Percentiles rank a stretch among this genome's conserved stretches.
phyloP scores from a whole-genome alignment of 1,140 invertebrate genomes.

The Solenopsis invicta region DNA sequence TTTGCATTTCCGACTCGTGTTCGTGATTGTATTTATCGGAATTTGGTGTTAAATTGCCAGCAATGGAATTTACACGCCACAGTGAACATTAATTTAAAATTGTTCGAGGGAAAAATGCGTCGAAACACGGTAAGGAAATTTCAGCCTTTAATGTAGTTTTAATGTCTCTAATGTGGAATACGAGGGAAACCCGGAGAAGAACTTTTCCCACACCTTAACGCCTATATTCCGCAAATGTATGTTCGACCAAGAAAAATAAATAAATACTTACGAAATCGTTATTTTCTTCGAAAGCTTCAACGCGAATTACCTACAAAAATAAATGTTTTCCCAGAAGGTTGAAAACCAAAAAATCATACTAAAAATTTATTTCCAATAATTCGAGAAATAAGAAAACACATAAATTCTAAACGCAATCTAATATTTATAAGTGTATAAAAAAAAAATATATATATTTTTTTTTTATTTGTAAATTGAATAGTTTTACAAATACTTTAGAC shows the following conservation, averaged over 20 bases:
- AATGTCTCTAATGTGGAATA: slow-evolving; percentile 48
- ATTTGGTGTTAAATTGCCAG: slow-evolving; percentile 69
- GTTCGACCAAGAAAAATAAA: slow-evolving; percentile 9
- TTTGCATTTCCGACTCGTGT: not conserved
- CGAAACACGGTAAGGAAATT: not conserved
- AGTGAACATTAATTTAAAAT: slow-evolving; percentile 66
- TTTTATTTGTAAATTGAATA: not conserved
- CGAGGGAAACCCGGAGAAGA: not conserved
- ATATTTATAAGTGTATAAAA: slow-evolving; percentile 1
- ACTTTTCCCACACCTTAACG: not conserved
- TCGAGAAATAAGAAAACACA: not conserved
- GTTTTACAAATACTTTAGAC: not conserved
- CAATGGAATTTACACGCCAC: slow-evolving; percentile 65
- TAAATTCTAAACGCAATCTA: not conserved
- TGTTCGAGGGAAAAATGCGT: slow-evolving; percentile 25
- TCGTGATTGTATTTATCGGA: slow-evolving; percentile 56
- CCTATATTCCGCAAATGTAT: slow-evolving; percentile 13
- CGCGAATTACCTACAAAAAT: not conserved
- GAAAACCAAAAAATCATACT: not conserved
- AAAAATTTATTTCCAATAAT: not conserved
- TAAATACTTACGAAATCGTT: not conserved
- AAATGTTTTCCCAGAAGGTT: not conserved
- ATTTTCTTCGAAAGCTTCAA: not conserved
- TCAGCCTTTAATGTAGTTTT: slow-evolving; percentile 56
- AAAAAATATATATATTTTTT: slow-evolving; percentile 2